phyloP scores from a whole-genome alignment of 2,113 vertebrate genomes.

The Peromyscus polionotus region DNA sequence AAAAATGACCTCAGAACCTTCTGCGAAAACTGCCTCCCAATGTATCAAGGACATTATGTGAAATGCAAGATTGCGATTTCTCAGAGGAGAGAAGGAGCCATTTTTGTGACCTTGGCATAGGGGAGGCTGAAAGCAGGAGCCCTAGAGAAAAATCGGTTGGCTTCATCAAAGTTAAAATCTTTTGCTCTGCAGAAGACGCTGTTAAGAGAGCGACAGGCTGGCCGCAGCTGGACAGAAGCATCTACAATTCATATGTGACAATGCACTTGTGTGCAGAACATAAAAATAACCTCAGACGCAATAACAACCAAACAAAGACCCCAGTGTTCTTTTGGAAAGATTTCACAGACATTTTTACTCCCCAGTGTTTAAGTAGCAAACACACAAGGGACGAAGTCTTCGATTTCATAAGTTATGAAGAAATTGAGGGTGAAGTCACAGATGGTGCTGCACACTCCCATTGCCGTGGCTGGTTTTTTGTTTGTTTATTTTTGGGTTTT shows the following conservation, averaged over 20 bases:
- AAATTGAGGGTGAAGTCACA: not conserved
- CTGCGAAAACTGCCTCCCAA: not conserved
- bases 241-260: not conserved
- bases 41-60: no score
- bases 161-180: not conserved
- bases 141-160: not conserved
- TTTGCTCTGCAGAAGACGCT: not conserved
- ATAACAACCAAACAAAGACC: no score
- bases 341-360: no score
- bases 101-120: not conserved
- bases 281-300: not conserved
- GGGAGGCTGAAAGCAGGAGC: no score
- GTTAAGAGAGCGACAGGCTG: not conserved
- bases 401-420: not conserved
- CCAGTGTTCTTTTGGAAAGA: not conserved
- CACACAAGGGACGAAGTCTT: no score
- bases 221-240: not conserved
- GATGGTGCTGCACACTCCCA: no score
- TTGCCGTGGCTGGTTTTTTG: not conserved
- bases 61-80: no score
- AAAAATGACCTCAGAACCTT: not conserved
- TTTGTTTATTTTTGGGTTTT: not conserved
- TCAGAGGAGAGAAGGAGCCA: not conserved
- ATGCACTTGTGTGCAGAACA: not conserved
- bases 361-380: no score